Evolutionary conservation across 2,888 invertebrate species (phyloP), one percentile per base, ranked within the genome.

Genomic region (Agonopterix subpropinquella): DNA sequence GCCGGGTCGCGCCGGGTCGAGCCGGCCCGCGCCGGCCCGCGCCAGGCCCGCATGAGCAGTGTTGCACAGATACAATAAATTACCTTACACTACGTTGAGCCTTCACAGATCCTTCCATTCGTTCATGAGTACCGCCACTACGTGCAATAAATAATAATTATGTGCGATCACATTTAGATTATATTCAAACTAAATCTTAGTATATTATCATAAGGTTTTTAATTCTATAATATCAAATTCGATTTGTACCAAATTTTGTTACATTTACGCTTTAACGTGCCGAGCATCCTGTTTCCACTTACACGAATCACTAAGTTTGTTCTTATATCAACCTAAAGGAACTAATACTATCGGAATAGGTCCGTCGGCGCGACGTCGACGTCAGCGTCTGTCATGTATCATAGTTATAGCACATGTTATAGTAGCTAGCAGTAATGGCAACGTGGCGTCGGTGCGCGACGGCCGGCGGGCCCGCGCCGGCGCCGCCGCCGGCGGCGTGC

Each of bases 231-330:
- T 75, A 78, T 80, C 71, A 77, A 82, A 77, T 78, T 75, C 70
- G 59, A 71, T 82, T 86, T 87, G 86, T 85, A 85, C 86, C 82
- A 77, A 73, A 75, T 73, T 70, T 74, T 67, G 67, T 74, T 59
- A 58, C 36, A 11, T 15, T 42, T 37, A 50, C 52, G 49, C 28
- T 28, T 28, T 28, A 28, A 28, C 28, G 28, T 28, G 28, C 28
- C 28, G 28, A 28, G 28, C 28, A 28, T 28, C 7, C 28, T 28
- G 28, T 28, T 28, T 28, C 28, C 28, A 28, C 51, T 49, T 49
- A 55, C 52, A 53, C 47, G 44, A 54, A 48, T 54, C 52, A 48
- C 52, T 52, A 52, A 50, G 51, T 62, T 60, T 60, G 62, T 66
- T 67, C 57, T 59, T 53, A 59, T 47, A 41, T 53, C 54, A 56